Evolutionary conservation across 2,888 invertebrate genomes (phyloP).

Genomic region (Eumerus sabulonum): DNA sequence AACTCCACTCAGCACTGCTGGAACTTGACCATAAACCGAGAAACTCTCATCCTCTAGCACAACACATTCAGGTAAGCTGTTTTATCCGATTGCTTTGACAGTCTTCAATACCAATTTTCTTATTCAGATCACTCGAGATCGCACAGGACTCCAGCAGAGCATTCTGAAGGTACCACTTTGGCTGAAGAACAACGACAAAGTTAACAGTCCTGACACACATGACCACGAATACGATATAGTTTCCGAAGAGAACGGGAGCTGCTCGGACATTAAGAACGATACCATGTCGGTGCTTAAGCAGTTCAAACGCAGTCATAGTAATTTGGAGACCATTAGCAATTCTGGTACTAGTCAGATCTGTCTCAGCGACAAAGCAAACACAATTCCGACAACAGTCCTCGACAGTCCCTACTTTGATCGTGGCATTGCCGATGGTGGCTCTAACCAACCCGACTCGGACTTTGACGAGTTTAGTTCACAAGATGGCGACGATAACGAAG

Average conservation of each 20-base stretch:
- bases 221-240: conserved; percentile 65
- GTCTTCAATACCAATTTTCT: not conserved
- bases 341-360: conserved; percentile 74
- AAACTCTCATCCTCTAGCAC: conserved; percentile 88
- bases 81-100: not conserved
- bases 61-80: conserved; percentile 85
- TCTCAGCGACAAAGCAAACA: conserved; percentile 70
- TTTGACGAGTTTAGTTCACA: conserved; percentile 92
- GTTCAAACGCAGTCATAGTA: conserved; percentile 78
- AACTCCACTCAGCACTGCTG: conserved; percentile 89
- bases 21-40: conserved; percentile 90
- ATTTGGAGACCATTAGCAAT: conserved; percentile 76
- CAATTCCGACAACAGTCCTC: conserved; percentile 69
- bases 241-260: conserved; percentile 71
- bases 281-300: conserved; percentile 70
- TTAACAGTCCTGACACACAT: conserved; percentile 65
- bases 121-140: conserved; percentile 87
- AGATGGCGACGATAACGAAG: conserved; percentile 83
- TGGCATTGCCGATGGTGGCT: conserved; percentile 85
- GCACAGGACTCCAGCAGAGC: conserved; percentile 92
- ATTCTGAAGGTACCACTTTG: conserved; percentile 85
- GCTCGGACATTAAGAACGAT: conserved; percentile 75
- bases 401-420: conserved; percentile 75
- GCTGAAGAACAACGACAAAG: conserved; percentile 78
- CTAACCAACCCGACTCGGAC: conserved; percentile 92